Evolutionary conservation across 1,140 invertebrate species (phyloP), one percentile per base, ranked within the genome.

Genomic region (Rhagoletis zephyria): DNA sequence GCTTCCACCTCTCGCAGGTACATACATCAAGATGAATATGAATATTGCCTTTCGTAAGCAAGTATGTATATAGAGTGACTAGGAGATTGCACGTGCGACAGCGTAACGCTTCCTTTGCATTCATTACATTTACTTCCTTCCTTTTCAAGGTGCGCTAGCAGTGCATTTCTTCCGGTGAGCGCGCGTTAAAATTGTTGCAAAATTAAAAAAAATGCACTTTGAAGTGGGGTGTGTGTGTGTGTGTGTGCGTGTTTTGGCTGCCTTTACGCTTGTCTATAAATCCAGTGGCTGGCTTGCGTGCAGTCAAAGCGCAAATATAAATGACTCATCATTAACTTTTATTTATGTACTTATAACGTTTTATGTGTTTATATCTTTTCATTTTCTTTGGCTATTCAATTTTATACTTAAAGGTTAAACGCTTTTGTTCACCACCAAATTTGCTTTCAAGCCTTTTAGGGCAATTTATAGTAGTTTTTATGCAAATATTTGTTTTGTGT

Each of bases 241-340:
- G 3, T 4, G 12, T 70, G 14, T 70, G 40, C 45, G 42, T 70
- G 19, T 30, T 5, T 30, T 4, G 6, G 3, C 64, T 16, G 40
- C 1, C 61, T 16, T 19, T 65, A 9, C 1, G 7, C 10, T 16
- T 30, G 12, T 77, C 56, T 74, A n/a, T 7, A 16, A 48, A 16
- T 77, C 16, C 42, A 5, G 16, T 77, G 45, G 4, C 14, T n/a
- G 14, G 74, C 19, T 77, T n/a, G 70, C 70, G 16, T 77, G 70
- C 70, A 67, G 10, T 81, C 16, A 30, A 81, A 19, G 48, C 74
- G 9, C 48, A 59, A 56, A 59, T 81, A 56, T 10, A 30, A 56
- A 59, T 81, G 74, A 81, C 48, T 81, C 74, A 81, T 81, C 74
- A 51, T 81, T 56, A 59, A 81, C 45, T 81, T 19, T 30, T n/a